phyloP scores from a whole-genome alignment of 1,140 invertebrate genomes.

The Caerostris extrusa region DNA sequence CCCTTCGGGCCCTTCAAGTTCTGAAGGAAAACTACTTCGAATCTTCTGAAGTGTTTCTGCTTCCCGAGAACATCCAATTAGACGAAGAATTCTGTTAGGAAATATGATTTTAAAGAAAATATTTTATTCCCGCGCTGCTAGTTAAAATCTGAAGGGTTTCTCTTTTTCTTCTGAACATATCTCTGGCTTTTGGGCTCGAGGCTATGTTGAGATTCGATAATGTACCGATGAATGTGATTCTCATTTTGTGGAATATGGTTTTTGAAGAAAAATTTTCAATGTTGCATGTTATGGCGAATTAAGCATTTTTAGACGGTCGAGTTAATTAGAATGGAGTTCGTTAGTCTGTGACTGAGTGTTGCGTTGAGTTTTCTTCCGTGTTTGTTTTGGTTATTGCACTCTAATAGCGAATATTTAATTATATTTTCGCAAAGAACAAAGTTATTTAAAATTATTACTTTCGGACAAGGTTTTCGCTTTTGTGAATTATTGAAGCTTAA shows the following conservation, averaged over 20 bases:
- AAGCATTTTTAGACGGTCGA: neutral
- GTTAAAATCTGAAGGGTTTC: neutral
- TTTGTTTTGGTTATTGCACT: too few relatives aligned
- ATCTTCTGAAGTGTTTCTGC: too few relatives aligned
- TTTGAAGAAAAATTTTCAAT: neutral
- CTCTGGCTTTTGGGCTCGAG: neutral
- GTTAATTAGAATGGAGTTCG: neutral
- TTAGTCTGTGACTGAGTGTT: too few relatives aligned
- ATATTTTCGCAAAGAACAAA: too few relatives aligned
- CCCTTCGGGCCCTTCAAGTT: too few relatives aligned
- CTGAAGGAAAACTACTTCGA: too few relatives aligned
- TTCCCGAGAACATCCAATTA: too few relatives aligned
- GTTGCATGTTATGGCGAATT: neutral
- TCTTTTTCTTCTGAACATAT: neutral
- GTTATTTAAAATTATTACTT: too few relatives aligned
- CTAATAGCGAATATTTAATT: too few relatives aligned
- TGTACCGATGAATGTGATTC: neutral
- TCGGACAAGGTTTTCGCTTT: too few relatives aligned
- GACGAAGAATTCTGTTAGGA: neutral
- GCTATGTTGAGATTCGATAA: neutral
- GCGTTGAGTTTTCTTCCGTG: too few relatives aligned
- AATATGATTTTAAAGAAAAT: conserved; percentile 21
- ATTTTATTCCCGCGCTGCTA: neutral
- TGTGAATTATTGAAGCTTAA: too few relatives aligned
- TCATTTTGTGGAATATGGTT: neutral